Evolutionary conservation across 2,888 invertebrate genomes (phyloP).

Genomic region (Diaphora mendica): DNA sequence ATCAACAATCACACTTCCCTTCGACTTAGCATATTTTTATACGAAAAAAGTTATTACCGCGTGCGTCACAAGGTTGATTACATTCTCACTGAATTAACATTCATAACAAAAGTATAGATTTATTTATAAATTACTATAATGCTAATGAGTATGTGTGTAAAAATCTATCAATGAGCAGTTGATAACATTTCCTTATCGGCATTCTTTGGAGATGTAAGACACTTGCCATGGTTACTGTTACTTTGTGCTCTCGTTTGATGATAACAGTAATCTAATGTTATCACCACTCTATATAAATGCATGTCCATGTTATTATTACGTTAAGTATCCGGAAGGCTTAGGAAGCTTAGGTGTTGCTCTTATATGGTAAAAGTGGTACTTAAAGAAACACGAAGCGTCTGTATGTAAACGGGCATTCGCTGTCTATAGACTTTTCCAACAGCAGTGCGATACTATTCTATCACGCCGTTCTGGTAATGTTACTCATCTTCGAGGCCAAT

Average conservation of each 20-base stretch:
- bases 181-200: constrained; percentile 17
- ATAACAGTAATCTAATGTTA: constrained; percentile 32
- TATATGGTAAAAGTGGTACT: neutral
- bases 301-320: neutral
- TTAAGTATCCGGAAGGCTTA: neutral
- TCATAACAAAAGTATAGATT: neutral
- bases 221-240: constrained; percentile 6
- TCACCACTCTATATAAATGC: constrained; percentile 20
- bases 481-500: neutral
- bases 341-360: no score
- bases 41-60: neutral
- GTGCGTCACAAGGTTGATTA: neutral
- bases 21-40: neutral
- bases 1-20: no score
- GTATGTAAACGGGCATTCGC: neutral
- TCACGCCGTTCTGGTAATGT: neutral
- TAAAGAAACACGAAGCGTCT: neutral
- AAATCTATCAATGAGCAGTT: neutral
- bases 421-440: neutral
- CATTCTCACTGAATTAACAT: neutral
- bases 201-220: constrained; percentile 27
- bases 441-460: neutral
- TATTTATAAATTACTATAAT: neutral
- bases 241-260: constrained; percentile 1
- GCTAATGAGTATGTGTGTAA: neutral